A percentile compares a stretch with the other conserved stretches of the same genome.
Evolutionary conservation across 2,113 vertebrate genomes (phyloP).

Genomic region (Felis chaus): DNA sequence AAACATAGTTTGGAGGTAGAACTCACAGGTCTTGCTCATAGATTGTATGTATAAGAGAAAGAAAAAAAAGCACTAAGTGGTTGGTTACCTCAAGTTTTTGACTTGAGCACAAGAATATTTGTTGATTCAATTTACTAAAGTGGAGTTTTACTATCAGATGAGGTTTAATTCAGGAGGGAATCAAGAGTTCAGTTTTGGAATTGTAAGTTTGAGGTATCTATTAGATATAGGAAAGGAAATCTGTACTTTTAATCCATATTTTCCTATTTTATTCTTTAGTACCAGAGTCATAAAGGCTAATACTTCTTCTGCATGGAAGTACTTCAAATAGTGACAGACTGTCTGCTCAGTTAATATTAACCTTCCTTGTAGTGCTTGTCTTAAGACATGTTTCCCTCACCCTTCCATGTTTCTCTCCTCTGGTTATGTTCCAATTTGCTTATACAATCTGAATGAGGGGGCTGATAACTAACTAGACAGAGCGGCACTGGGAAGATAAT

Average conservation of each 20-base stretch:
- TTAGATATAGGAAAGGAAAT: not conserved
- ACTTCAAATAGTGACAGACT: not conserved
- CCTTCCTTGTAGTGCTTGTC: not conserved
- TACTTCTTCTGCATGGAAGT: not conserved
- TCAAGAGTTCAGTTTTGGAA: not conserved
- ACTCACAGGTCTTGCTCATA: not conserved
- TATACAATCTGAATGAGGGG: not conserved
- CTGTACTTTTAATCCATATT: not conserved
- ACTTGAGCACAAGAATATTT: not conserved
- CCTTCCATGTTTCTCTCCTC: not conserved
- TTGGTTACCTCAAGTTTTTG: not conserved
- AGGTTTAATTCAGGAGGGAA: not conserved
- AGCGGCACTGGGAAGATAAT: not conserved
- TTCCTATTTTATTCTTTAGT: not conserved
- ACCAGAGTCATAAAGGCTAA: not conserved
- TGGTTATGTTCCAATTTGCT: not conserved
- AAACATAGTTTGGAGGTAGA: not conserved
- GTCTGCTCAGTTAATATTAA: not conserved
- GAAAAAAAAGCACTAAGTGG: no score
- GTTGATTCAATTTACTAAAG: not conserved
- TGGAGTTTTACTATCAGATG: not conserved
- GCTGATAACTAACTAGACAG: not conserved
- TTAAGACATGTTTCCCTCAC: not conserved
- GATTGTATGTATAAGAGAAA: not conserved
- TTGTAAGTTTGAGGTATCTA: not conserved